These are phyloP conservation scores for Drosophila nr. fundita DNA, from an alignment of 2,888 invertebrate genomes.

Conservation along the genomic window DNA sequence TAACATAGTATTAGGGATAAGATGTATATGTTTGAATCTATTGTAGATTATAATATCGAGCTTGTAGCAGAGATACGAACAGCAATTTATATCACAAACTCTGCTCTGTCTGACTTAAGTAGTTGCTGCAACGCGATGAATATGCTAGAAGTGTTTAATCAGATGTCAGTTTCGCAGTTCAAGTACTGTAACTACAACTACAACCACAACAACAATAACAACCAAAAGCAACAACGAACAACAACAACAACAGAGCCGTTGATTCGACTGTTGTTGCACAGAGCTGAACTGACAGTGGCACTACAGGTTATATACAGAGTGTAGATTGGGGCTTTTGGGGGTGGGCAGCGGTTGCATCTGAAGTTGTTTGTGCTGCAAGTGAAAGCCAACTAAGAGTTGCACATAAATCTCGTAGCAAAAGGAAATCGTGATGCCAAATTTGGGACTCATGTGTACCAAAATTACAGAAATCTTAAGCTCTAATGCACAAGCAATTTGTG, in stretches of 20 bases:
- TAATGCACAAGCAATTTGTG: constrained; percentile 21
- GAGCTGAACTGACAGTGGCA: constrained; percentile 24
- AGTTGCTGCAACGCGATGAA: constrained; percentile 14
- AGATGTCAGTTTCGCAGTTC: constrained; percentile 17
- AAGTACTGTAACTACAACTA: constrained; percentile 5
- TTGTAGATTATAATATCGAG: not conserved
- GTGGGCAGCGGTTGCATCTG: not conserved
- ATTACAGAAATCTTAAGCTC: constrained; percentile 19
- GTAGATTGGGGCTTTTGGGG: not conserved
- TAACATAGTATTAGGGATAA: not conserved
- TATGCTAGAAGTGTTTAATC: constrained; percentile 13
- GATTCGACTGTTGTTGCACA: constrained; percentile 23
- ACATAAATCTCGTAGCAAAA: constrained; percentile 25
- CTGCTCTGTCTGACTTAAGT: not conserved
- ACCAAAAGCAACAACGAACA: not conserved
- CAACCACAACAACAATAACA: constrained; percentile 4
- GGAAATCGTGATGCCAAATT: constrained; percentile 17
- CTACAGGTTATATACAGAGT: constrained; percentile 13
- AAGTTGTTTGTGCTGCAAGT: constrained; percentile 17
- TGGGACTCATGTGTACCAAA: constrained; percentile 1
- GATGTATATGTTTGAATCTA: not conserved
- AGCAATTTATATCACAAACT: not conserved
- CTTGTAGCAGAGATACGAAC: not conserved
- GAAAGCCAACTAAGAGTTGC: constrained; percentile 25
- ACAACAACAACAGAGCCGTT: constrained; percentile 12